Base-by-base conservation (phyloP, 1,140 invertebrate genomes). In the Ericerus pela region DNA sequence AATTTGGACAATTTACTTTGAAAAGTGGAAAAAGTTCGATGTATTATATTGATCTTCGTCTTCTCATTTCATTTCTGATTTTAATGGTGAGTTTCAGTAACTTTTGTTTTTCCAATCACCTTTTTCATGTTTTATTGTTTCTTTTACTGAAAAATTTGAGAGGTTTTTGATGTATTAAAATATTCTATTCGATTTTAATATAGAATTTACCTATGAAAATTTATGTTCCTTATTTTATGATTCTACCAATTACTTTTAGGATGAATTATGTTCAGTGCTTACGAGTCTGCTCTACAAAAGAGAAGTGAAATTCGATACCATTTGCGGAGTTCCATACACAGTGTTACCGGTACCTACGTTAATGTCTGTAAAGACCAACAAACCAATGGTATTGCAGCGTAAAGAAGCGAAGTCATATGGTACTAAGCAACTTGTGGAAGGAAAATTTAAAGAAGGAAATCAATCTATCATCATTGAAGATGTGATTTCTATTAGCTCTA, bases 311-410 rank as follows among this genome's bases (percentile, higher is more conserved):
- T 76, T 74, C 59, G 76, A 86, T 62, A 78, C 85, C 61, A 68
- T 98, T 18, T 97, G 95, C 74, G 95, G 95, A 10, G 94, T 99
- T 0, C 94, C 96, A 0, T 98, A 97, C 63, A 96, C 93, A 18
- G 96, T 94, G 6, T 69, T 99, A 18, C 93, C 95, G 0, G 78
- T 99, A 55, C 91, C 94, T 0, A 94, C 91, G 10, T 71, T 92
- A 22, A 79, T 91, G 0, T 84, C 86, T 24, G 66, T 79, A 4
- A 76, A 84, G 59, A 74, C 76, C 4, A 69, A 80, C 29, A 78
- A 82, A 38, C 88, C 92, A 0, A 94, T 96, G 91, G 67, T 97
- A 29, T 85, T 96, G 62, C 76, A 85, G 60, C 72, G 87, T 64
- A 88, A 88, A 69, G 94, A 98, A 74, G 79, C 81, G 0, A 99